Conservation (phyloP, 2,113 vertebrate genomes). For the Glareola pratincola region DNA sequence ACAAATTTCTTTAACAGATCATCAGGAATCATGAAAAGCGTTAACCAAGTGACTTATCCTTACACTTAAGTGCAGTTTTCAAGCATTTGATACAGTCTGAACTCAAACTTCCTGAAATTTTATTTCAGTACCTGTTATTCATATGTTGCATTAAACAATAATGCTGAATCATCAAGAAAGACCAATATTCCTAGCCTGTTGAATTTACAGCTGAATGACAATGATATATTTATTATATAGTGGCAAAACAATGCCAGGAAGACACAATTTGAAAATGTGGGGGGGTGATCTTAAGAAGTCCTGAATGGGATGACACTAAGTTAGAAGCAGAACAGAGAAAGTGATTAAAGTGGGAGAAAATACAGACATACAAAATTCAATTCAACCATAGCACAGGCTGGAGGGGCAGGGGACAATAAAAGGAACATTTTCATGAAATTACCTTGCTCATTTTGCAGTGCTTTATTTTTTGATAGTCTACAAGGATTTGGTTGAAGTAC, state of each 20-base stretch:
- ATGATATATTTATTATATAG: background rate
- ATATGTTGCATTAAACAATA: background rate
- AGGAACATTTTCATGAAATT: background rate
- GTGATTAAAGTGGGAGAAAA: background rate
- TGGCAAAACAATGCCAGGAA: background rate
- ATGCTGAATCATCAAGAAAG: background rate
- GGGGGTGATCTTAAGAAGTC: background rate
- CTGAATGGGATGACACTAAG: background rate
- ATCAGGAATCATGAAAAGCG: background rate
- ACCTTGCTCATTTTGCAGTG: slow-evolving; percentile 71
- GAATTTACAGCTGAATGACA: background rate
- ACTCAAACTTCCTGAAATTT: background rate
- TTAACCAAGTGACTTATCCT: background rate
- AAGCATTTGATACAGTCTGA: background rate
- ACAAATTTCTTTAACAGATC: background rate
- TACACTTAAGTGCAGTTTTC: background rate
- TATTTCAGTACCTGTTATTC: background rate
- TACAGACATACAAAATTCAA: background rate
- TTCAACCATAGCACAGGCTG: background rate
- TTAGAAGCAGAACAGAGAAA: background rate
- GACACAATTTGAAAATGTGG: background rate
- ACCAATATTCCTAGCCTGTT: background rate
- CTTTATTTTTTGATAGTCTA: slow-evolving; percentile 67
- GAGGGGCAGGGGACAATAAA: background rate
- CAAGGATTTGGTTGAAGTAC: slow-evolving; percentile 85